Conservation (phyloP, 1,140 invertebrate genomes). For the Ostrea edulis region DNA sequence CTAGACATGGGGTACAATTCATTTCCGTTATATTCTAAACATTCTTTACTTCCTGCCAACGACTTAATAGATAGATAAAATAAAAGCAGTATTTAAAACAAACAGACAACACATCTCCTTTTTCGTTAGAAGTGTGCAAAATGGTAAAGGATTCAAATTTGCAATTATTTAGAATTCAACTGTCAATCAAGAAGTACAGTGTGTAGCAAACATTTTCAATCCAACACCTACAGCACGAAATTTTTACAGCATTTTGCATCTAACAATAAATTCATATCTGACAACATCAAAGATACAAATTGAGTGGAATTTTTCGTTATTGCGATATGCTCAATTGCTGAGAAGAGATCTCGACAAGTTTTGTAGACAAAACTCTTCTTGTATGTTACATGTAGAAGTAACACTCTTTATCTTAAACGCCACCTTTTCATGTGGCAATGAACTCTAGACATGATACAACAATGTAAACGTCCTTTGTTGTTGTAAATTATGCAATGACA, state of each 20-base stretch:
- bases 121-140: too few relatives aligned
- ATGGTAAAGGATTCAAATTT: neutral
- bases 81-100: too few relatives aligned
- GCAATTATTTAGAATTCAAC: neutral
- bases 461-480: neutral
- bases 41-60: too few relatives aligned
- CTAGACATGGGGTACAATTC: too few relatives aligned
- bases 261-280: constrained; percentile 16
- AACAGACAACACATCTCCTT: too few relatives aligned
- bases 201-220: neutral
- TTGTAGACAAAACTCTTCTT: too few relatives aligned
- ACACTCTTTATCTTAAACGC: constrained; percentile 19
- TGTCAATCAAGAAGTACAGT: neutral
- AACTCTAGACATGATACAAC: neutral
- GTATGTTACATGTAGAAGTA: neutral
- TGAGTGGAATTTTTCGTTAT: neutral
- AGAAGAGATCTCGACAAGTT: neutral
- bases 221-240: neutral
- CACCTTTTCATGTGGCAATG: neutral
- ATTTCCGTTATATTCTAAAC: too few relatives aligned
- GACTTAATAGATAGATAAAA: too few relatives aligned
- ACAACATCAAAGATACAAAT: constrained; percentile 10
- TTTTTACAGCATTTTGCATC: neutral
- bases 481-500: constrained; percentile 25
- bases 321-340: neutral